These are phyloP conservation scores for Sitophilus oryzae DNA, from an alignment of 1,140 invertebrate species.

Conservation along the genomic window DNA sequence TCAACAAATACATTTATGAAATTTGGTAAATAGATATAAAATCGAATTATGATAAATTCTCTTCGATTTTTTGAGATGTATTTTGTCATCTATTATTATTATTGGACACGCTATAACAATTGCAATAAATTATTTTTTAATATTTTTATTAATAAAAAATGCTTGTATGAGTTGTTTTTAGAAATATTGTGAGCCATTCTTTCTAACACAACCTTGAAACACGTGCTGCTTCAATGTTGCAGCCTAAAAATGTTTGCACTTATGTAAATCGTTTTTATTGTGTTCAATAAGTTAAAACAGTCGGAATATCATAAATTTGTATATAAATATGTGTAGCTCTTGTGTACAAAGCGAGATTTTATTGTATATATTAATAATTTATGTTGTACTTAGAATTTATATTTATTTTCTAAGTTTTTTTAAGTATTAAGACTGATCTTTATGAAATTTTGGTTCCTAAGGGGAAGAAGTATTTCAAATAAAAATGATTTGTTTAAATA, in stretches of 20 bases:
- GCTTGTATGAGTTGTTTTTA: not conserved
- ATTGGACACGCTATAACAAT: no score
- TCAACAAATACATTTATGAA: no score
- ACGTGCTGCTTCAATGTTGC: not conserved
- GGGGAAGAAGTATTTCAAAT: constrained; percentile 40
- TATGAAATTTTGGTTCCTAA: constrained; percentile 43
- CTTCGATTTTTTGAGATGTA: no score
- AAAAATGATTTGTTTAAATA: constrained; percentile 35
- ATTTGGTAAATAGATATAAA: no score
- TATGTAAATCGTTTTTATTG: no score
- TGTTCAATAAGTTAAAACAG: not conserved
- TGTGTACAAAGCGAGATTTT: constrained; percentile 33
- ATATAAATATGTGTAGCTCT: constrained; percentile 21
- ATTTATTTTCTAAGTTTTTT: constrained; percentile 40
- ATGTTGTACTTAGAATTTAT: constrained; percentile 40
- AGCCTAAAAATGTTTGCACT: not conserved
- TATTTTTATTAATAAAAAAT: not conserved
- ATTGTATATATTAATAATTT: constrained; percentile 42
- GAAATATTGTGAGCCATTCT: not conserved
- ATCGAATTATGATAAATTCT: no score
- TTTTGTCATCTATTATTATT: no score
- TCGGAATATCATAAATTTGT: not conserved
- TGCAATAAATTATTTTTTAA: constrained; percentile 1
- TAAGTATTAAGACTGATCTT: constrained; percentile 43
- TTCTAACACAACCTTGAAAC: not conserved